Evolutionary conservation across 2,888 invertebrate genomes (phyloP).

Genomic region (Zhuqinia jingwanae): DNA sequence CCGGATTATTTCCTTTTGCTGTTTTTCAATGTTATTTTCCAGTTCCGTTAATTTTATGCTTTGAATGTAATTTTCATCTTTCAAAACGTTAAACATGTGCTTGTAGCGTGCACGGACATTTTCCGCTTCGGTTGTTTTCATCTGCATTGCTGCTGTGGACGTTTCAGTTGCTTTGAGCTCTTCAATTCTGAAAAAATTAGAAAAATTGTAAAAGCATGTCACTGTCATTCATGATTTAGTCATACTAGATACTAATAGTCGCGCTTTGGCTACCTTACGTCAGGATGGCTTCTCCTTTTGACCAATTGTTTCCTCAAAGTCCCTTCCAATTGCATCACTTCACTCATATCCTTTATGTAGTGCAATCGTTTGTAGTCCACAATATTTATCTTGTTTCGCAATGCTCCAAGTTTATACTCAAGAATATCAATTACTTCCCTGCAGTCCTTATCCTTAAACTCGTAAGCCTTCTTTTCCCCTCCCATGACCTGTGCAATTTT

Average conservation of each 20-base stretch:
- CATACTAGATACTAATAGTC: too few species aligned
- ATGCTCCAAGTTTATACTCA: slow-evolving; percentile 76
- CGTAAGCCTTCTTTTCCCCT: slow-evolving; percentile 74
- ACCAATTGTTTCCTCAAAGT: slow-evolving; percentile 52
- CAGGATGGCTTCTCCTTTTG: slow-evolving; percentile 20
- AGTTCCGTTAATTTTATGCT: slow-evolving; percentile 71
- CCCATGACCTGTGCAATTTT: slow-evolving; percentile 71
- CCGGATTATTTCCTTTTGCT: slow-evolving; percentile 72
- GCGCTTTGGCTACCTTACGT: slow-evolving; percentile 68
- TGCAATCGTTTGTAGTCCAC: slow-evolving; percentile 70
- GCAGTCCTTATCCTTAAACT: slow-evolving; percentile 75
- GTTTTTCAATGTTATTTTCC: slow-evolving; percentile 67
- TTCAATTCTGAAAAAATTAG: slow-evolving; percentile 58
- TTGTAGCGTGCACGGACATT: slow-evolving; percentile 77
- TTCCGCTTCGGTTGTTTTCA: slow-evolving; percentile 79
- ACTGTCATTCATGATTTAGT: too few species aligned
- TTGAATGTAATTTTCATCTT: slow-evolving; percentile 76
- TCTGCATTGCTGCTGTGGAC: slow-evolving; percentile 77
- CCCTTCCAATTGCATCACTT: slow-evolving; percentile 72
- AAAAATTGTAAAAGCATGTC: too few species aligned
- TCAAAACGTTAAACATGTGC: slow-evolving; percentile 75
- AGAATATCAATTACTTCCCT: slow-evolving; percentile 75
- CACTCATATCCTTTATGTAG: slow-evolving; percentile 62
- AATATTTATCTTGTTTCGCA: slow-evolving; percentile 76
- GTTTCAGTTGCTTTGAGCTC: slow-evolving; percentile 77